Base-by-base conservation (phyloP, 1,140 invertebrate species). In the Dryas iulia region DNA sequence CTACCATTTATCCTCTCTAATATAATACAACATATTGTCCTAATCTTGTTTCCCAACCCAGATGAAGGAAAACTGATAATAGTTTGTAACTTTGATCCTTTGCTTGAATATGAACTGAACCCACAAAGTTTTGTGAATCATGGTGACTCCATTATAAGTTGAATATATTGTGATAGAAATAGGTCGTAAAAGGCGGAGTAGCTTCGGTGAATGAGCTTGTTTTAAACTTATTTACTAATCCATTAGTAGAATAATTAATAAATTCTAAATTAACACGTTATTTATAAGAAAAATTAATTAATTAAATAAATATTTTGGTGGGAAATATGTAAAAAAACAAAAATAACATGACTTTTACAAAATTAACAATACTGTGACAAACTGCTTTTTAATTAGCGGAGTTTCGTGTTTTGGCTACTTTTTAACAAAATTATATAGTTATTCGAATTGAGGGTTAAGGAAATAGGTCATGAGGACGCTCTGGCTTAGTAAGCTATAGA, bases 1-100 rank as follows among this genome's bases (percentile, higher is more conserved):
- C 35, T 23, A 14, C 52, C n/a, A n/a, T n/a, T n/a, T n/a, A n/a
- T n/a, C n/a, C n/a, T 21, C 39, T 10, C 18, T 14, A 21, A 18
- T 10, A 47, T 18, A 14, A n/a, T 39, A 8, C 39, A 47, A 18
- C 39, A 21, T 47, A 47, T 47, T 47, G 39, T 47, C 39, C 39
- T 47, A 47, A 47, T 47, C 39, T 47, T 47, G 39, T 47, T 47
- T 47, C 39, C 6, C 14, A 47, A 47, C 39, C 39, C 39, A 47
- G 39, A 47, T 47, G 39, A 47, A 47, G 39, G 39, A 7, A 21
- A 21, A 47, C 14, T 18, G 39, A 47, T 21, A 47, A 47, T 47
- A 47, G 39, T 47, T 47, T 21, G 39, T 21, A 47, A 18, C 39
- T 47, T 47, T 47, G 39, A 47, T 47, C 39, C 39, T 47, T 47